Evolutionary conservation across 2,113 vertebrate genomes (phyloP).

Genomic region (Danionella cerebrum): DNA sequence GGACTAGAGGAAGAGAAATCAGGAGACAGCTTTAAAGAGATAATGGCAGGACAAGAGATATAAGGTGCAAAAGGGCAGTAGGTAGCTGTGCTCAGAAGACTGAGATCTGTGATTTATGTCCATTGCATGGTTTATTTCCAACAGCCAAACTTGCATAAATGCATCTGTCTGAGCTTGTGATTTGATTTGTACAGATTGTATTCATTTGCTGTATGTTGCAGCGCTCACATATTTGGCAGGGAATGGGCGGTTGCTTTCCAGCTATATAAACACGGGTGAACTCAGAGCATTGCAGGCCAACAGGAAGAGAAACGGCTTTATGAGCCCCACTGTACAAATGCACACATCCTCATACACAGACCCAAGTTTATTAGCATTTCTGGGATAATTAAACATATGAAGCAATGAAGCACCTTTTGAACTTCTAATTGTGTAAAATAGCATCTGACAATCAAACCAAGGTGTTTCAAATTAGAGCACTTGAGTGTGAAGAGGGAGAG

Average conservation of each 20-base stretch:
- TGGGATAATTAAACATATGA: slow-evolving; percentile 25
- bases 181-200: slow-evolving; percentile 30
- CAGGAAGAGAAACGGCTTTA: slow-evolving; percentile 24
- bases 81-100: not conserved
- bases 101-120: slow-evolving; percentile 29
- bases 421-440: slow-evolving; percentile 25
- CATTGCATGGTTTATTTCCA: slow-evolving; percentile 27
- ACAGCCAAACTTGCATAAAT: slow-evolving; percentile 1
- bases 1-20: not conserved
- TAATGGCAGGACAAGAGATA: not conserved
- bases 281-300: slow-evolving; percentile 12
- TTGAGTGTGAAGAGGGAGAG: not conserved
- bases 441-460: slow-evolving; percentile 32
- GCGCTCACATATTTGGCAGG: slow-evolving; percentile 34
- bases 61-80: not conserved
- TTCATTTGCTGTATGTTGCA: slow-evolving; percentile 15
- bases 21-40: not conserved
- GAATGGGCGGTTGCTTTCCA: slow-evolving; percentile 13
- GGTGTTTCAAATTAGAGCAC: slow-evolving; percentile 15
- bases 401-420: not conserved
- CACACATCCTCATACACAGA: not conserved
- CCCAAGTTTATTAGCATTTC: slow-evolving; percentile 38
- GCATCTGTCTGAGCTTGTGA: not conserved
- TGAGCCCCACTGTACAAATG: not conserved
- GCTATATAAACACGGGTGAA: slow-evolving; percentile 48